phyloP scores from a whole-genome alignment of 2,888 invertebrate species.

The Xestia sexstrigata region DNA sequence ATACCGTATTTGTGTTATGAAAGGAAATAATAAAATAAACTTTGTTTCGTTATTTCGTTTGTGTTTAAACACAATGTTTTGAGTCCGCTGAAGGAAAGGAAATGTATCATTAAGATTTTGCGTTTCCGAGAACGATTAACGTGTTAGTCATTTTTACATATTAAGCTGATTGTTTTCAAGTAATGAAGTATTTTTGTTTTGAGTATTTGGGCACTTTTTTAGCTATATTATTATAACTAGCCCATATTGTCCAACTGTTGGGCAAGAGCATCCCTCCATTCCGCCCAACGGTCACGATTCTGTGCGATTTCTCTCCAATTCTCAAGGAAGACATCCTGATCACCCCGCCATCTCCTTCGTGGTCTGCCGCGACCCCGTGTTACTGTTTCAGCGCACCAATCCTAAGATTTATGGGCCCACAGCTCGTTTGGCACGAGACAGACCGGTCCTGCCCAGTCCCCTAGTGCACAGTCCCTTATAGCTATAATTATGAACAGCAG shows the following conservation, averaged over 20 bases:
- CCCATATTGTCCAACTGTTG: too few species aligned
- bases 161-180: slow-evolving; percentile 14
- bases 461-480: not conserved
- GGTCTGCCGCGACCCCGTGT: too few species aligned
- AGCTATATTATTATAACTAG: not conserved
- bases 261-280: too few species aligned
- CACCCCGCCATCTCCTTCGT: too few species aligned
- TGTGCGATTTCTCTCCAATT: too few species aligned
- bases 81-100: slow-evolving; percentile 31
- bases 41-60: slow-evolving; percentile 19
- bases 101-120: slow-evolving; percentile 37
- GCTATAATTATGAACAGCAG: not conserved
- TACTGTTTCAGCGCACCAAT: too few species aligned
- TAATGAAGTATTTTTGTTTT: slow-evolving; percentile 29
- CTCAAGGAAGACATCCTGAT: too few species aligned
- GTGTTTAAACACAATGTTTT: slow-evolving; percentile 29
- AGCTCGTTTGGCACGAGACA: too few species aligned
- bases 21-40: slow-evolving; percentile 12
- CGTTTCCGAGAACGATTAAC: slow-evolving; percentile 30
- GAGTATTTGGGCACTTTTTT: not conserved
- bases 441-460: too few species aligned
- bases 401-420: too few species aligned
- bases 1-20: slow-evolving; percentile 6
- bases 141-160: slow-evolving; percentile 33
- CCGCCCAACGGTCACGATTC: too few species aligned